Percentiles rank a stretch among this genome's conserved stretches.
These are phyloP conservation scores for Pimephales promelas DNA, from an alignment of 2,113 vertebrate species.

Conservation along the genomic window DNA sequence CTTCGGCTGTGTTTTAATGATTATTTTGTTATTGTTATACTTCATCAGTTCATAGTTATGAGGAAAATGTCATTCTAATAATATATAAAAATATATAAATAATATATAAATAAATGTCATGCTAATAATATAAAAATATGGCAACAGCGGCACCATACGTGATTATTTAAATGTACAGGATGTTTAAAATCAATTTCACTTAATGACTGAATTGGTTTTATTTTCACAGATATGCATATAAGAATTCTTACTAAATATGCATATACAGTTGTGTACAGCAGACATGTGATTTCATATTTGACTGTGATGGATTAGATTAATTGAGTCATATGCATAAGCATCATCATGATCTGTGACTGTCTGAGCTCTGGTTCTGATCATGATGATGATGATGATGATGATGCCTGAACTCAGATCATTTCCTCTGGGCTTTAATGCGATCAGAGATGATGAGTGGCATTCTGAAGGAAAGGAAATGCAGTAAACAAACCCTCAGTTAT, in stretches of 20 bases:
- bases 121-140: no score
- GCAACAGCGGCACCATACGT: neutral
- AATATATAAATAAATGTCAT: no score
- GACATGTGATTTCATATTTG: neutral
- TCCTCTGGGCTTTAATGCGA: constrained; percentile 66
- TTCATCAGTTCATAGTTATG: neutral
- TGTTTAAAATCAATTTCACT: neutral
- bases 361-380: constrained; percentile 55
- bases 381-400: constrained; percentile 11
- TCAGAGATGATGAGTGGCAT: constrained; percentile 54
- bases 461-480: neutral
- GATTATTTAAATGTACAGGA: neutral
- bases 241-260: neutral
- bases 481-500: neutral
- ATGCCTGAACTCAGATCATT: constrained; percentile 49
- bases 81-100: no score
- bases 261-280: neutral
- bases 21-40: neutral
- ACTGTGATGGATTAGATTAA: neutral
- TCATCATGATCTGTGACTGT: neutral
- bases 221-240: neutral
- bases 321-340: neutral
- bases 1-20: neutral
- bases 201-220: neutral
- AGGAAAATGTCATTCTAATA: no score